These are phyloP conservation scores for Characodon lateralis DNA, from an alignment of 2,797 vertebrate species.

Conservation along the genomic window DNA sequence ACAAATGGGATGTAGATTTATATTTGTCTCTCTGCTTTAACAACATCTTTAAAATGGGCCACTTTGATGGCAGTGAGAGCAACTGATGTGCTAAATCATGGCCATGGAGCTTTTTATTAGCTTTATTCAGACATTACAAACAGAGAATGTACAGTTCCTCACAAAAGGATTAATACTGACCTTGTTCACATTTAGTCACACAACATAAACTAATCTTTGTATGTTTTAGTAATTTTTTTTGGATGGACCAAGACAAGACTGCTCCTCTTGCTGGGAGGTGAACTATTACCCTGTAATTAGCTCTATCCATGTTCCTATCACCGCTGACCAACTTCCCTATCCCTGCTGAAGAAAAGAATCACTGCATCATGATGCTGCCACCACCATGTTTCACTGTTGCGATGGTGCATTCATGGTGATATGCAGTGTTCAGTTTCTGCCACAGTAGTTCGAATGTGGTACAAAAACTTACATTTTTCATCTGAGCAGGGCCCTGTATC, in stretches of 20 bases:
- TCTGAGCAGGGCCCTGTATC: not conserved
- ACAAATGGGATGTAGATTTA: conserved; percentile 2
- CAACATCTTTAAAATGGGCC: conserved; percentile 35
- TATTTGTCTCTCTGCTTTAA: conserved; percentile 36
- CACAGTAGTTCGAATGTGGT: no score
- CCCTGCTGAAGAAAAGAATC: not conserved
- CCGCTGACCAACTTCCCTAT: no score
- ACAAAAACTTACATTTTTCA: not conserved
- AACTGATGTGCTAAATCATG: conserved; percentile 50
- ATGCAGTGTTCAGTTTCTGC: no score
- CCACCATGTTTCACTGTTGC: not conserved
- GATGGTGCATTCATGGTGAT: no score
- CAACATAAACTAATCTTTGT: not conserved
- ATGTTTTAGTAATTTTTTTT: not conserved
- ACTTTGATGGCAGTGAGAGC: conserved; percentile 38
- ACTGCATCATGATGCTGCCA: not conserved
- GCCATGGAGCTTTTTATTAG: conserved; percentile 52
- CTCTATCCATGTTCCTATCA: no score
- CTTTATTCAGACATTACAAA: conserved; percentile 45
- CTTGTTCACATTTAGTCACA: not conserved
- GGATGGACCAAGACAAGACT: not conserved
- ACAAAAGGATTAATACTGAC: not conserved
- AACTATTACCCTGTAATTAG: not conserved
- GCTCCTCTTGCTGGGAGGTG: not conserved
- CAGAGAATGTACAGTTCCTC: conserved; percentile 4